These are phyloP conservation scores for Parapristionchus giblindavisi DNA, from an alignment of 2,888 invertebrate genomes.

Conservation along the genomic window DNA sequence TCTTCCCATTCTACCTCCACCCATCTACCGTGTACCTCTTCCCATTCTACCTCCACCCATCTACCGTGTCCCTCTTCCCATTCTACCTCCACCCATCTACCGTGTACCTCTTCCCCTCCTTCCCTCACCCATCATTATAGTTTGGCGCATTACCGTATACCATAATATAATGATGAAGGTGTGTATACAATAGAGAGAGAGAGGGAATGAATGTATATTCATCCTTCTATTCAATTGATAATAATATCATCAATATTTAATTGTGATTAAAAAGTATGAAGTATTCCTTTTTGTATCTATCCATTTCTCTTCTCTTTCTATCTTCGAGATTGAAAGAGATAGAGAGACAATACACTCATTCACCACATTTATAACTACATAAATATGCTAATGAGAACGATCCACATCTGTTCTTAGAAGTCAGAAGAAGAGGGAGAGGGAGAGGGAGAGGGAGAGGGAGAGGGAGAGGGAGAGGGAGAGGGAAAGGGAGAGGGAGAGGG, in stretches of 20 bases:
- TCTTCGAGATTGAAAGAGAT: neutral
- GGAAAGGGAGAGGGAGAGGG: neutral
- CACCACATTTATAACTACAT: constrained; percentile 38
- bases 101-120: too few relatives aligned
- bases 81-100: too few relatives aligned
- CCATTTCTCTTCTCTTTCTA: constrained; percentile 13
- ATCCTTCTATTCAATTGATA: neutral
- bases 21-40: too few relatives aligned
- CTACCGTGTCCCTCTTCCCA: too few relatives aligned
- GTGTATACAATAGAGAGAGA: constrained; percentile 3
- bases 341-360: constrained; percentile 6
- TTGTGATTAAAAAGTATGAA: neutral
- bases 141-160: too few relatives aligned
- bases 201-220: neutral
- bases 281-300: neutral
- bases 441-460: neutral
- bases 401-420: constrained; percentile 6
- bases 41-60: too few relatives aligned
- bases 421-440: neutral
- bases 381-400: constrained; percentile 35
- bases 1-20: too few relatives aligned
- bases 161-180: too few relatives aligned
- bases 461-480: neutral
- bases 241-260: constrained; percentile 26
- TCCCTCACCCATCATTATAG: too few relatives aligned